phyloP scores from a whole-genome alignment of 30 jellyfish, hydroid and myxozoan genomes.

The Aurelia coerulea region DNA sequence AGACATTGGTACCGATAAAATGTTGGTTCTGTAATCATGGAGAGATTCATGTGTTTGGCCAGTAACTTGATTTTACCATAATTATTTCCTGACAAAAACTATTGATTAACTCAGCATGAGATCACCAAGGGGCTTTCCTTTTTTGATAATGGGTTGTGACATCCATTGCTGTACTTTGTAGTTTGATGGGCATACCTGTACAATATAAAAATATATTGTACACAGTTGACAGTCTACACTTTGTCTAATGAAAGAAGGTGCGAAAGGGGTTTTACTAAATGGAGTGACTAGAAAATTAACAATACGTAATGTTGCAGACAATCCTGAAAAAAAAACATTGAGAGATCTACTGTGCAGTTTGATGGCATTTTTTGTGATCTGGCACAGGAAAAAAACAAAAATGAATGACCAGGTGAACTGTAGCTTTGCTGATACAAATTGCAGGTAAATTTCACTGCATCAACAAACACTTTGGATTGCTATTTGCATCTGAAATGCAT shows the following conservation, averaged over 20 bases:
- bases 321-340: too few relatives aligned
- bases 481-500: too few relatives aligned
- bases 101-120: conserved; percentile 2
- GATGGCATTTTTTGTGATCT: too few relatives aligned
- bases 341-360: too few relatives aligned
- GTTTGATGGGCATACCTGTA: conserved; percentile 13
- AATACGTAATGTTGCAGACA: neutral
- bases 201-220: neutral
- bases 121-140: conserved; percentile 23
- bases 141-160: neutral
- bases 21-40: conserved; percentile 12
- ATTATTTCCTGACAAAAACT: conserved; percentile 4
- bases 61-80: neutral
- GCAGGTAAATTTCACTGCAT: too few relatives aligned
- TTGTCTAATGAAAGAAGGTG: too few relatives aligned
- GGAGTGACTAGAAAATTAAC: neutral
- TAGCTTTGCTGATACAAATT: too few relatives aligned
- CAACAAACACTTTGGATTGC: too few relatives aligned
- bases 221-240: too few relatives aligned
- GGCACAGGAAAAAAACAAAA: too few relatives aligned
- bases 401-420: too few relatives aligned
- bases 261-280: too few relatives aligned
- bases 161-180: conserved; percentile 3
- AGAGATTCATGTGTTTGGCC: conserved; percentile 10
- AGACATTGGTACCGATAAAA: conserved; percentile 9